Evolutionary conservation across 2,888 invertebrate species (phyloP), one percentile per base, ranked within the genome.

Genomic region (Hirudinaria manillensis): DNA sequence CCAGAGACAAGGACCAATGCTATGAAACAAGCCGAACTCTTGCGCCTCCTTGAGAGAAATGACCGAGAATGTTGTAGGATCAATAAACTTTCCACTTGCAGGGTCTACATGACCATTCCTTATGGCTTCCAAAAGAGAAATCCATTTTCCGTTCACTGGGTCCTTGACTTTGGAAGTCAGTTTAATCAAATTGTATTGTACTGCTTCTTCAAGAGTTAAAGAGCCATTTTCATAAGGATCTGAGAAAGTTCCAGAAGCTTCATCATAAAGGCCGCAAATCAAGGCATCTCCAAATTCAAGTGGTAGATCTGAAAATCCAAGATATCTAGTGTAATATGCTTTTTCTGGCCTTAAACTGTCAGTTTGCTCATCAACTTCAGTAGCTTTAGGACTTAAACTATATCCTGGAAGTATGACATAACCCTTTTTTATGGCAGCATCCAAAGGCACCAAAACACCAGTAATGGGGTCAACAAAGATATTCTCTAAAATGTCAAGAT

Each of bases 21-120:
- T 79, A 56, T 81, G 77, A 72, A 77, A 78, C 74, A 84, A 79
- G 0, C 82, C 82, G 38, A 76, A 81, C 67, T 81, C 78, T 29
- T 93, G 90, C 24, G 94, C 94, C 73, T 91, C 90, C 84, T 92
- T 91, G 80, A 92, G 89, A 0, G 92, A 91, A 79, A 94, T 87
- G 19, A 38, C 56, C 32, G 72, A 45, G 3, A 75, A 71, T 24
- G 92, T 91, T 80, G 89, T 89, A 0, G 93, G 92, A 85, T 94
- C 77, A 13, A 75, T 78, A 70, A 87, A 87, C 71, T 68, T 72
- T 55, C 79, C 80, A 45, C 66, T 78, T 76, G 92, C 91, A 4
- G 91, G 89, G 86, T 94, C 91, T 56, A 95, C 88, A 76, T 94
- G 89, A 76, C 92, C 91, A 80, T 88, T 88, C 75, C 89, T 88